These are phyloP conservation scores for Dryadula phaetusa DNA, from an alignment of 2,888 invertebrate species.

Conservation along the genomic window DNA sequence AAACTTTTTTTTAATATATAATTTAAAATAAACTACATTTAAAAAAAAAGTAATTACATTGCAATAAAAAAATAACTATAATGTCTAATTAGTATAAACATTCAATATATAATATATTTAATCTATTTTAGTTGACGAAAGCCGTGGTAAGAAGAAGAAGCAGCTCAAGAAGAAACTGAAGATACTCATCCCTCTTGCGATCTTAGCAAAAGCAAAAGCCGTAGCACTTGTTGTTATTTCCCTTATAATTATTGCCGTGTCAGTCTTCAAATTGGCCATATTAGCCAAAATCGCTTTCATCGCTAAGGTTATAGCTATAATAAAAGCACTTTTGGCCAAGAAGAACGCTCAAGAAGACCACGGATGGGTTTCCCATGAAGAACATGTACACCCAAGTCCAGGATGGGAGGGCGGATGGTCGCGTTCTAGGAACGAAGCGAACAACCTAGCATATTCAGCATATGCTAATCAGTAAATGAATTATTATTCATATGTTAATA, in stretches of 20 bases:
- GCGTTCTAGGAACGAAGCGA: slow-evolving; percentile 70
- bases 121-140: slow-evolving; percentile 47
- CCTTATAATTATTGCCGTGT: slow-evolving; percentile 87
- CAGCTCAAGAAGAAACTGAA: slow-evolving; percentile 81
- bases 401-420: slow-evolving; percentile 77
- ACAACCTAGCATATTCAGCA: slow-evolving; percentile 71
- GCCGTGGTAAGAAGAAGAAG: slow-evolving; percentile 90
- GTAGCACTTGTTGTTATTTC: slow-evolving; percentile 86
- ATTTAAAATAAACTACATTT: no score
- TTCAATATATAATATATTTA: neutral
- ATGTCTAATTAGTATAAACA: no score
- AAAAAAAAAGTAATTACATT: no score
- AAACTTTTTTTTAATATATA: no score
- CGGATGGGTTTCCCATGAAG: slow-evolving; percentile 60
- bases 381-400: slow-evolving; percentile 55
- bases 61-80: no score
- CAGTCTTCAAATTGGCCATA: slow-evolving; percentile 89
- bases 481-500: slow-evolving; percentile 43
- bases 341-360: slow-evolving; percentile 66
- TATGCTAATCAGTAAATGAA: slow-evolving; percentile 63
- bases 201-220: slow-evolving; percentile 87
- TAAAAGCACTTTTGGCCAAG: slow-evolving; percentile 74
- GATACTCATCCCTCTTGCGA: slow-evolving; percentile 78
- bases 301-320: slow-evolving; percentile 66
- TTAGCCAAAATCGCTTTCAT: slow-evolving; percentile 90